Evolutionary conservation across 2,888 invertebrate species (phyloP), one percentile per base, ranked within the genome.

Genomic region (Gymnoscelis rufifasciata): DNA sequence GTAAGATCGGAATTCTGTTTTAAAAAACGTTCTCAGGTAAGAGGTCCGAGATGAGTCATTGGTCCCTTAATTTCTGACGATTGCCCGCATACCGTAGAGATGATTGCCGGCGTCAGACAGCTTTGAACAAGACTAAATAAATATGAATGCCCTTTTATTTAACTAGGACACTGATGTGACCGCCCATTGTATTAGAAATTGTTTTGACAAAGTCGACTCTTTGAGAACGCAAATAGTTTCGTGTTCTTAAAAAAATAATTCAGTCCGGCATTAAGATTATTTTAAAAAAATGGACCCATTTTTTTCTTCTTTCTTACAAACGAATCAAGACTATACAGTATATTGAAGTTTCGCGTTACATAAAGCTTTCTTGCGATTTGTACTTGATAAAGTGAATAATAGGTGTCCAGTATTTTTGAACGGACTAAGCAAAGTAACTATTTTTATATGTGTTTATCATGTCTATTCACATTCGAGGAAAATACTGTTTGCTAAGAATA

Each of bases 51-150:
- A 53, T 63, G 59, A 55, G 42, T 57, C 59, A 60, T 31, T 51
- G 51, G 49, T 37, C 52, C 49, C 43, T 35, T 51, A 44, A 52
- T 51, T 48, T 36, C 38, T 48, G 40, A n/a, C n/a, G n/a, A n/a
- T n/a, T n/a, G n/a, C 37, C 52, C 54, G 50, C 56, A 57, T 60
- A 50, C 60, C 62, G 43, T 47, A 52, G 50, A 56, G 56, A 57
- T 59, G 54, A 52, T 51, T 45, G 37, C 42, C 52, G 51, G 54
- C 56, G 37, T 37, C 49, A 15, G 42, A 13, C 29, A 19, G 13
- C 27, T 23, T 44, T 13, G n/a, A n/a, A n/a, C n/a, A 36, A 43
- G 43, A 44, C 29, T 11, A 40, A 43, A 49, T 29, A 30, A 33
- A 39, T 42, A 35, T 7, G 13, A 28, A 15, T 31, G 27, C 2